Conservation (phyloP, 2,888 invertebrate genomes). For the Pterostichus madidus region DNA sequence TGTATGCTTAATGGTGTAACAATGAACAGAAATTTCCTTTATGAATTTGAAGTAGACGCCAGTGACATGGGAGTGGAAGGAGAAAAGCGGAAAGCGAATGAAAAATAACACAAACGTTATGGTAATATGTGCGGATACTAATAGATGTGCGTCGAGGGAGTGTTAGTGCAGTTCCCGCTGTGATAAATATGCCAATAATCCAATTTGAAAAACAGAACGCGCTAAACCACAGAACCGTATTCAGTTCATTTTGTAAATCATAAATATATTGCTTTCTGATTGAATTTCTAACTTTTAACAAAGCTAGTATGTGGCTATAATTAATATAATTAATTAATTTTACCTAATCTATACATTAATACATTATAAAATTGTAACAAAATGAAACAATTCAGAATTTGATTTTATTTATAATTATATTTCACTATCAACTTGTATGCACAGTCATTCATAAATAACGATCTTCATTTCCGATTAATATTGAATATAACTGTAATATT, state of each 20-base stretch:
- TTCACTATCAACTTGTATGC: too few species aligned
- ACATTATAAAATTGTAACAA: too few species aligned
- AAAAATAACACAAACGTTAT: conserved; percentile 42
- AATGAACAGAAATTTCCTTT: conserved; percentile 40
- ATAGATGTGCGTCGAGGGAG: conserved; percentile 27
- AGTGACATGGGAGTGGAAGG: conserved; percentile 21
- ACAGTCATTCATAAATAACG: too few species aligned
- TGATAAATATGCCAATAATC: conserved; percentile 43
- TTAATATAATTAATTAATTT: too few species aligned
- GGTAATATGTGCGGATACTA: conserved; percentile 24
- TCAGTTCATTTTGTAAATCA: neutral
- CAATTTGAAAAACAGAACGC: conserved; percentile 33
- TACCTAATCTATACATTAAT: too few species aligned
- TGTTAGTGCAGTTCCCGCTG: conserved; percentile 33
- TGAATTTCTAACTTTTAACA: neutral
- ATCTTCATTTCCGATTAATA: too few species aligned
- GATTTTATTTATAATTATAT: too few species aligned
- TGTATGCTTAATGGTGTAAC: conserved; percentile 27
- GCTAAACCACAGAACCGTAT: conserved; percentile 23
- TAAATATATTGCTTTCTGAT: neutral
- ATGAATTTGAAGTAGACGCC: conserved; percentile 32
- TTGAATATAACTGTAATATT: too few species aligned
- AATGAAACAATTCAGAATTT: too few species aligned
- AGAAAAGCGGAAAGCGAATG: conserved; percentile 29
- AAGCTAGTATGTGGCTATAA: too few species aligned